These are phyloP conservation scores for Dermatophagoides farinae DNA, from an alignment of 1,140 invertebrate species.

Conservation along the genomic window DNA sequence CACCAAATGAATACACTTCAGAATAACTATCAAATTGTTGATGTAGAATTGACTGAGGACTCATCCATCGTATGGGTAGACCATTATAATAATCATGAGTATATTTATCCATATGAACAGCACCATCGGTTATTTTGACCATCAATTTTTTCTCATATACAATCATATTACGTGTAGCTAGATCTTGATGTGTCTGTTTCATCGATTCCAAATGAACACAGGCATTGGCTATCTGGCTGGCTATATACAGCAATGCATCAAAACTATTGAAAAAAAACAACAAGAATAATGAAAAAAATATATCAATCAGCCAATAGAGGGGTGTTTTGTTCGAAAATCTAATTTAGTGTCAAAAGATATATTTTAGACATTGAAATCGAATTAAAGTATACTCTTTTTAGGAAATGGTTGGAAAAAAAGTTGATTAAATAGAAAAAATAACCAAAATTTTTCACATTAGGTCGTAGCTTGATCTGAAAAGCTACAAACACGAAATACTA, in stretches of 20 bases:
- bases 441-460: too few species aligned
- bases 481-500: too few species aligned
- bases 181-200: conserved; percentile 67
- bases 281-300: not conserved
- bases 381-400: too few species aligned
- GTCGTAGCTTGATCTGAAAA: too few species aligned
- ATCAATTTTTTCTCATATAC: conserved; percentile 68
- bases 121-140: conserved; percentile 90
- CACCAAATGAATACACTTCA: conserved; percentile 89
- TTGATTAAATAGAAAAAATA: too few species aligned
- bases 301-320: too few species aligned
- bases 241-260: conserved; percentile 6
- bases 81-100: conserved; percentile 82
- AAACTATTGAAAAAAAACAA: conserved; percentile 1
- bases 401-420: too few species aligned
- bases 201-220: conserved; percentile 75
- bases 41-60: conserved; percentile 83
- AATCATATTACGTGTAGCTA: conserved; percentile 84
- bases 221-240: conserved; percentile 52
- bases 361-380: not conserved
- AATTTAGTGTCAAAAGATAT: not conserved
- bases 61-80: conserved; percentile 97
- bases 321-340: too few species aligned
- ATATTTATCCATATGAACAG: conserved; percentile 92
- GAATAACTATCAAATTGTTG: conserved; percentile 73